Evolutionary conservation across 2,888 invertebrate genomes (phyloP).

Genomic region (Cephus rjabovi): DNA sequence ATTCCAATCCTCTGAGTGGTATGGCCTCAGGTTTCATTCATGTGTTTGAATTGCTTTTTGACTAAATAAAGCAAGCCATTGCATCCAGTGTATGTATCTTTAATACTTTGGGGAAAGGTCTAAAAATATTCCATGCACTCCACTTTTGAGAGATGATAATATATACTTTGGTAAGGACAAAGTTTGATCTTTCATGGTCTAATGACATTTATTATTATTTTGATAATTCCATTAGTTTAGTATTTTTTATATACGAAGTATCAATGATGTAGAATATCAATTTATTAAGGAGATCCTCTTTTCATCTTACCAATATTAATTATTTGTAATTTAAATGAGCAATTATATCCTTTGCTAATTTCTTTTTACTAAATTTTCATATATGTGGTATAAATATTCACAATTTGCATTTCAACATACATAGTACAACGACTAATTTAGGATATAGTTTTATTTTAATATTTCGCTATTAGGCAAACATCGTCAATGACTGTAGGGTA

Average conservation of each 20-base stretch:
- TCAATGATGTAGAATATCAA: not conserved
- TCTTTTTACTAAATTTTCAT: not conserved
- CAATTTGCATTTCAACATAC: not conserved
- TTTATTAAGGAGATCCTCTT: not conserved
- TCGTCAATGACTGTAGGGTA: not conserved
- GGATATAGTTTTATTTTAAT: not conserved
- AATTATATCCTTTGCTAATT: not conserved
- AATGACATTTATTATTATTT: not conserved
- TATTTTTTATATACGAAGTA: not conserved
- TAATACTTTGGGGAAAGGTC: not conserved
- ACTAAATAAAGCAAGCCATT: not conserved
- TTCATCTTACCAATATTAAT: not conserved
- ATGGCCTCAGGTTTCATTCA: slow-evolving; percentile 21
- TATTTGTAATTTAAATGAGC: not conserved
- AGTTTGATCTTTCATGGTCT: not conserved
- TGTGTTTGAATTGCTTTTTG: not conserved
- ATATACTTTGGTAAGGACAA: not conserved
- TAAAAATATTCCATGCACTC: not conserved
- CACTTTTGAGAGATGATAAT: not conserved
- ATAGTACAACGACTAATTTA: not conserved
- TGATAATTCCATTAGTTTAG: not conserved
- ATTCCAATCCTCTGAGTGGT: slow-evolving; percentile 45
- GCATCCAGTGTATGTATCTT: not conserved
- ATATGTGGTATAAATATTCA: not conserved
- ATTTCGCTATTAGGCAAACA: not conserved